These are phyloP conservation scores for Lordiphosa mommai DNA, from an alignment of 1,140 invertebrate species.

Conservation along the genomic window DNA sequence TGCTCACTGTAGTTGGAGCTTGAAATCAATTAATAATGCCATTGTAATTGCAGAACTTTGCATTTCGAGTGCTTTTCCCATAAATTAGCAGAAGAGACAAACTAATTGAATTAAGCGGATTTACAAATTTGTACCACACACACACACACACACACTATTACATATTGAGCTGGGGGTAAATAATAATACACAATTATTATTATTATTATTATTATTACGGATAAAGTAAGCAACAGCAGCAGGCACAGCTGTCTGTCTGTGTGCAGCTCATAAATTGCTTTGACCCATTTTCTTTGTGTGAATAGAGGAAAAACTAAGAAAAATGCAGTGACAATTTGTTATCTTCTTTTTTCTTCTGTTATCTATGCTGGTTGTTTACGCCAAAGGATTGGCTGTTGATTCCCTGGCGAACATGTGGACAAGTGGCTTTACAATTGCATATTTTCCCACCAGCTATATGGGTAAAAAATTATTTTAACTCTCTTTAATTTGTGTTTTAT, in stretches of 20 bases:
- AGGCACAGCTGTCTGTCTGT: background rate
- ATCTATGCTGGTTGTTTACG: too few species aligned
- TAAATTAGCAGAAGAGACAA: conserved; percentile 30
- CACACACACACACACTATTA: background rate
- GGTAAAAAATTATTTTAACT: background rate
- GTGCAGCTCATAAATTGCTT: background rate
- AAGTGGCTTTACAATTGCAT: background rate
- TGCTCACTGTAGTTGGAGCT: conserved; percentile 31
- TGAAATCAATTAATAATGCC: conserved; percentile 32
- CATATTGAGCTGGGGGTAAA: too few species aligned
- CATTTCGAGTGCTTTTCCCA: conserved; percentile 20
- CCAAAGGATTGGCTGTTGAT: too few species aligned
- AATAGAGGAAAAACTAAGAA: too few species aligned
- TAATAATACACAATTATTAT: background rate
- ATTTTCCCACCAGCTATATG: background rate
- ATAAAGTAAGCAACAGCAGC: background rate
- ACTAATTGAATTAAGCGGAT: conserved; percentile 34
- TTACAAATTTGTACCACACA: conserved; percentile 26
- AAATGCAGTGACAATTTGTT: too few species aligned
- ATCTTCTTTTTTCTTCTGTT: too few species aligned
- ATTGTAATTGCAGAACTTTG: conserved; percentile 25
- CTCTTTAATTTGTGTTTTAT: too few species aligned
- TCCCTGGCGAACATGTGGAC: too few species aligned
- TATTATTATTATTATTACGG: too few species aligned
- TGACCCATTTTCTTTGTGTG: too few species aligned